Evolutionary conservation across 2,113 vertebrate species (phyloP).

Genomic region (Zosterops japonicus): DNA sequence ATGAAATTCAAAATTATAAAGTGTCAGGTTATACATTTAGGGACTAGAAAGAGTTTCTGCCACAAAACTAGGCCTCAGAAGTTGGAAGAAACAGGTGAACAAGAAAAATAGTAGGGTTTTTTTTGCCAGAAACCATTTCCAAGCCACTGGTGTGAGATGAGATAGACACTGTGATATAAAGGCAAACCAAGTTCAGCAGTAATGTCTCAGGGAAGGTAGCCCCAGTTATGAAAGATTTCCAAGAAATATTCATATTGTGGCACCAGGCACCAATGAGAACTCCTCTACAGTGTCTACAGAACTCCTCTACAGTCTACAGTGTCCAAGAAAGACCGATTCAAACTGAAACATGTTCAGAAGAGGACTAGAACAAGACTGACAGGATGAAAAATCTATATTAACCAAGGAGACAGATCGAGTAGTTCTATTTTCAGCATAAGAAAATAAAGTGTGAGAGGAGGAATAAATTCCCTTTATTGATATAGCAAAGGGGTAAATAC

Average conservation of each 20-base stretch:
- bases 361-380: neutral
- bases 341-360: neutral
- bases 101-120: neutral
- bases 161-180: neutral
- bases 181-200: neutral
- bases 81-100: neutral
- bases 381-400: neutral
- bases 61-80: neutral
- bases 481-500: neutral
- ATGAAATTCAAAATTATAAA: slow-evolving; percentile 15
- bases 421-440: neutral
- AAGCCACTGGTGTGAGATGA: neutral
- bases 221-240: neutral
- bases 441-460: neutral
- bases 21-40: neutral
- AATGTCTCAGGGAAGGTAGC: neutral
- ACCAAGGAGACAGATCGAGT: neutral
- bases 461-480: neutral
- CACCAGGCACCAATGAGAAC: neutral
- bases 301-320: neutral
- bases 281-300: neutral
- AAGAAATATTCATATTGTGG: neutral
- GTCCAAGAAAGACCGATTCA: neutral
- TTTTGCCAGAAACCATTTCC: neutral
- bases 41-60: neutral